A percentile compares a stretch with the other conserved stretches of the same genome.
Evolutionary conservation across 2,113 vertebrate genomes (phyloP).

Genomic region (Uria lomvia): DNA sequence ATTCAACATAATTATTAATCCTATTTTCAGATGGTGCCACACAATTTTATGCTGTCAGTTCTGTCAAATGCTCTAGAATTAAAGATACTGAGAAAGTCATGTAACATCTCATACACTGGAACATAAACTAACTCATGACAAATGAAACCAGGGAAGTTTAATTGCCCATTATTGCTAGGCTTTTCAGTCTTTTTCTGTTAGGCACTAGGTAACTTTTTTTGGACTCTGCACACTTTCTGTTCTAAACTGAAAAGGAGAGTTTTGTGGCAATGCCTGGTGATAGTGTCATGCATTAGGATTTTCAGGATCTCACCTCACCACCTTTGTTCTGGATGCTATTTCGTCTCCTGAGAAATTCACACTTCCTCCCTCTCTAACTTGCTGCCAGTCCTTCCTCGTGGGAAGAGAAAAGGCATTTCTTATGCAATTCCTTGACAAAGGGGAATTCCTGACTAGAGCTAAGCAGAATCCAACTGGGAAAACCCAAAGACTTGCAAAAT

Average conservation of each 20-base stretch:
- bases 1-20: not conserved
- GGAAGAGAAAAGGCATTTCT: not conserved
- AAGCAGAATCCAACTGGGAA: not conserved
- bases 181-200: not conserved
- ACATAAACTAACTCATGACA: not conserved
- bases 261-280: not conserved
- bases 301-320: slow-evolving; percentile 38
- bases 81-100: not conserved
- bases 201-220: not conserved
- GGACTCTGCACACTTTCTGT: not conserved
- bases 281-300: not conserved
- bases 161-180: not conserved
- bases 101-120: not conserved
- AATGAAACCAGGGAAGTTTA: not conserved
- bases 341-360: slow-evolving; percentile 35
- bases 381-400: not conserved
- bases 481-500: not conserved
- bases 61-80: slow-evolving; percentile 9
- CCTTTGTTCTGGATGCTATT: slow-evolving; percentile 31
- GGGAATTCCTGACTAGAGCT: not conserved
- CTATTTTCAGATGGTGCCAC: not conserved
- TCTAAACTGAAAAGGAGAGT: not conserved
- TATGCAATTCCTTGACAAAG: not conserved
- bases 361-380: not conserved
- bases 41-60: not conserved